Conservation (phyloP, 2,888 invertebrate species). For the Idaea dimidiata region DNA sequence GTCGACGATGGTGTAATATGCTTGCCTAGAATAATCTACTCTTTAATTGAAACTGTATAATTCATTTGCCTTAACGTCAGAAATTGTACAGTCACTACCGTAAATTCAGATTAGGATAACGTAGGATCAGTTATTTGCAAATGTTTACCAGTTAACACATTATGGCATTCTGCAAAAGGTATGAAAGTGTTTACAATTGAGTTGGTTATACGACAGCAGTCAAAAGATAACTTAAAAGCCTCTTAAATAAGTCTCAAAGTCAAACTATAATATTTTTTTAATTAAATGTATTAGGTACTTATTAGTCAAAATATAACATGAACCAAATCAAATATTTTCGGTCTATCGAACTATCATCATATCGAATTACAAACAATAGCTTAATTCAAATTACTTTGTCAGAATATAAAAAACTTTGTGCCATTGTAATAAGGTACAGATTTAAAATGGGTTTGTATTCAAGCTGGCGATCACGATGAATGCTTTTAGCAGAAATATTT, state of each 20-base stretch:
- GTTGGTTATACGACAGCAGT: too few relatives aligned
- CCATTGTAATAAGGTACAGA: slow-evolving; percentile 42
- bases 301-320: slow-evolving; percentile 31
- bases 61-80: too few relatives aligned
- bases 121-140: too few relatives aligned
- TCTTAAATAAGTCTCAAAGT: background rate
- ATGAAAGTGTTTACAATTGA: too few relatives aligned
- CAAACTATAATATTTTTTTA: background rate
- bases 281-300: background rate
- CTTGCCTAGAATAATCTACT: too few relatives aligned
- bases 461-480: slow-evolving; percentile 77
- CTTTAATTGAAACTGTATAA: too few relatives aligned
- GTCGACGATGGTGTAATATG: too few relatives aligned
- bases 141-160: too few relatives aligned
- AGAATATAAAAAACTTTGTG: slow-evolving; percentile 43
- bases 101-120: too few relatives aligned
- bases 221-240: too few relatives aligned
- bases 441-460: slow-evolving; percentile 48
- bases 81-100: too few relatives aligned
- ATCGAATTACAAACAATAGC: slow-evolving; percentile 71
- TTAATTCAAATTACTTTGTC: slow-evolving; percentile 47
- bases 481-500: slow-evolving; percentile 80
- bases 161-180: too few relatives aligned
- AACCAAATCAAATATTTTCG: slow-evolving; percentile 67
- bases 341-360: slow-evolving; percentile 66